Evolutionary conservation across 2,888 invertebrate species (phyloP), one percentile per base, ranked within the genome.

Genomic region (Lasioglossum vierecki): DNA sequence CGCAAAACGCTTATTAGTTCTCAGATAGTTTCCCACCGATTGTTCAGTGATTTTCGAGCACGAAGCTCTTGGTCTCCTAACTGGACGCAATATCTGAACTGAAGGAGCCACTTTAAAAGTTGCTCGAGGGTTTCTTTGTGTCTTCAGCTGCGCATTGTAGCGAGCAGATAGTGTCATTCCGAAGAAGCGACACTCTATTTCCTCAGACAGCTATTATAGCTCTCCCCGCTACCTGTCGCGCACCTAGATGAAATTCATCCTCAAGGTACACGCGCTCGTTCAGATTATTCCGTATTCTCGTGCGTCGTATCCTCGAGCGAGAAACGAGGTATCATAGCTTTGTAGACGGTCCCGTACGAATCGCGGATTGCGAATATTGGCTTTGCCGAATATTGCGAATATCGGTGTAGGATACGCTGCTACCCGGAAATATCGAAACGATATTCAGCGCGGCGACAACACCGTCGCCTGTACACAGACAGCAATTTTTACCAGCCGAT

Each of bases 391-490:
- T 84, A 79, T 76, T 57, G 46, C 66, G 72, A 82, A 72, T 84
- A 79, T 76, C 79, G 72, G 66, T 66, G 76, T 35, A 44, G 60
- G 60, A 80, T 35, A 68, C 85, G 60, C 60, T 26, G 2, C 5
- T 11, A 11, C 85, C 85, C n/a, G 71, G 80, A 77, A 84, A 85
- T 78, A 86, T 85, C 75, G 57, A 73, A 76, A 85, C 75, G 85
- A 75, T 26, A 68, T 71, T 57, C 74, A 60, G 71, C 70, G 3
- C 53, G 22, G 13, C 66, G 66, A 39, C 68, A 68, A 71, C 44
- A 18, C 71, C 44, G 44, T 44, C 11, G 11, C 15, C 30, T 60
- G 60, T 60, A 13, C 26, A 53, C 8, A 22, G 22, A 2, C 53
- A 8, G 5, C 26, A 13, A 26, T 60, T 13, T 60, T 13, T 26